Evolutionary conservation across 2,113 vertebrate species (phyloP), one percentile per base, ranked within the genome.

Genomic region (Tragelaphus strepsiceros): DNA sequence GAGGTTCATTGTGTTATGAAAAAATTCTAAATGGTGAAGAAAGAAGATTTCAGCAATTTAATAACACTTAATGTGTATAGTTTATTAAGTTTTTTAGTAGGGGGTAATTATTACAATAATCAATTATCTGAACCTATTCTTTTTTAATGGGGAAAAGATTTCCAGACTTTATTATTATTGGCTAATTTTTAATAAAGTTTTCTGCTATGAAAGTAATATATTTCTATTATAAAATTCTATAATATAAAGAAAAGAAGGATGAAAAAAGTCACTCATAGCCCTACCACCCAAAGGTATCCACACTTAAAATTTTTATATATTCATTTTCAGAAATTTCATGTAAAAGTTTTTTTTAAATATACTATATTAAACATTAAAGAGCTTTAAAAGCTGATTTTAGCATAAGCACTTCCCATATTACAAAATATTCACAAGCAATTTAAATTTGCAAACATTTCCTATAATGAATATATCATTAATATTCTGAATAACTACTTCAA

Each of bases 121-220:
- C 56, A 91, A 78, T 92, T 95, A 88, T 46, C 28, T 85, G 15
- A 89, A 16, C 17, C 30, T 93, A 84, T 43, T 28, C 49, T 43
- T 97, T 94, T 67, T 62, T 71, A 96, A 85, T 77, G 59, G n/a
- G 2, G 13, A 19, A 87, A 93, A 85, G n/a, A 64, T 43, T 59
- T 88, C 5, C 15, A 95, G 35, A 87, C 7, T 92, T 90, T 91
- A 97, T 91, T 96, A 95, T 95, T 92, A 93, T 32, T 80, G 35
- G 30, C 53, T 15, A 93, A 78, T 94, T 96, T 94, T 96, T 91
- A 96, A 97, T 93, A 90, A 96, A 91, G 67, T 49, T 91, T 74
- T 92, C 30, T 17, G 56, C 28, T 54, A 85, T 77, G 51, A 96
- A 97, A 97, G 54, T 46, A 96, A 86, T 90, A 74, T 0, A 96